phyloP scores from a whole-genome alignment of 2,888 invertebrate genomes.

The Protodeltote pygarga region DNA sequence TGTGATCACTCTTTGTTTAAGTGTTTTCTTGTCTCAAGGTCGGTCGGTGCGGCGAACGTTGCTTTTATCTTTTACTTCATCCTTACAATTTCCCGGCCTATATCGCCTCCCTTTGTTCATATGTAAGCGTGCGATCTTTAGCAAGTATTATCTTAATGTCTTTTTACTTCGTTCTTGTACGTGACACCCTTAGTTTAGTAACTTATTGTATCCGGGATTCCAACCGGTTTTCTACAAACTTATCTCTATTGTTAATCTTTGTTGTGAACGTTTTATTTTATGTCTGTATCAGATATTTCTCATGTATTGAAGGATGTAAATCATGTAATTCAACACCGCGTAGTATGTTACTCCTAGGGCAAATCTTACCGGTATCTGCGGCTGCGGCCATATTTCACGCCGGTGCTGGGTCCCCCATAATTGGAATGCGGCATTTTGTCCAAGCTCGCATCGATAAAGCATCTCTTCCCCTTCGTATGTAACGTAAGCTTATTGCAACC shows the following conservation, averaged over 20 bases:
- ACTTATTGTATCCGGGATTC: slow-evolving; percentile 30
- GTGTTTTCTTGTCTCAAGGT: slow-evolving; percentile 73
- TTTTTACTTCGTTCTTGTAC: slow-evolving; percentile 39
- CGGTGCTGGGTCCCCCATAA: slow-evolving; percentile 50
- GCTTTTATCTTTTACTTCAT: slow-evolving; percentile 48
- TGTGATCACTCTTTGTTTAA: slow-evolving; percentile 69
- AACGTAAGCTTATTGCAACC: slow-evolving; percentile 47
- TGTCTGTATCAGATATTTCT: slow-evolving; percentile 37
- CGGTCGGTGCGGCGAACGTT: slow-evolving; percentile 47
- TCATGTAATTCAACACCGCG: slow-evolving; percentile 44
- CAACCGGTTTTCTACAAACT: slow-evolving; percentile 16
- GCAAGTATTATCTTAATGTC: slow-evolving; percentile 14
- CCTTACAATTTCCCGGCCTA: slow-evolving; percentile 44
- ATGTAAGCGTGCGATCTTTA: slow-evolving; percentile 1
- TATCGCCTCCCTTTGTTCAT: slow-evolving; percentile 34
- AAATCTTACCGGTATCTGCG: slow-evolving; percentile 47
- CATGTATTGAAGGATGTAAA: slow-evolving; percentile 43
- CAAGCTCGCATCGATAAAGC: slow-evolving; percentile 49
- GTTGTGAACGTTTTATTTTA: slow-evolving; percentile 29
- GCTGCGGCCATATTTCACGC: slow-evolving; percentile 45
- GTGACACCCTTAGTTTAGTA: slow-evolving; percentile 24
- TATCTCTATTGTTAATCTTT: slow-evolving; percentile 37
- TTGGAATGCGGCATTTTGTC: slow-evolving; percentile 59
- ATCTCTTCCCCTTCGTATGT: slow-evolving; percentile 51
- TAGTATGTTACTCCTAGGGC: slow-evolving; percentile 36